These are phyloP conservation scores for Heliconius cydno DNA, from an alignment of 2,888 invertebrate genomes.

Conservation along the genomic window DNA sequence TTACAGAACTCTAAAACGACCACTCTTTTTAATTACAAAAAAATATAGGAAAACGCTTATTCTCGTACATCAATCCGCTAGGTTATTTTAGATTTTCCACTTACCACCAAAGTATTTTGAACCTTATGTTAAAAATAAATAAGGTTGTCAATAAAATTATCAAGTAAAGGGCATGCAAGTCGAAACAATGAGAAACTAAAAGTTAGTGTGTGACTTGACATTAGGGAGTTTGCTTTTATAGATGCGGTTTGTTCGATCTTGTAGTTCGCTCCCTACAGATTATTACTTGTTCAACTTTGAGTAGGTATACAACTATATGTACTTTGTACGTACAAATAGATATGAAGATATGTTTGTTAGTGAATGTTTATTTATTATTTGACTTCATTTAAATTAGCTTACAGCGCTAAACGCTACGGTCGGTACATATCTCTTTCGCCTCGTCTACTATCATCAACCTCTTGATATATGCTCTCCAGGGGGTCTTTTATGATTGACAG, in stretches of 20 bases:
- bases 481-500: neutral
- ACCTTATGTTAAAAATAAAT: neutral
- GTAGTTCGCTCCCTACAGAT: slow-evolving; percentile 36
- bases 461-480: too few relatives aligned
- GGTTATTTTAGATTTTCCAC: neutral
- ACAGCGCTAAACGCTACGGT: too few relatives aligned
- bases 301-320: neutral
- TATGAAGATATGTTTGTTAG: neutral
- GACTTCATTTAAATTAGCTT: too few relatives aligned
- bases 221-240: slow-evolving; percentile 46
- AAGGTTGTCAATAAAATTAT: neutral
- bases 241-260: slow-evolving; percentile 44
- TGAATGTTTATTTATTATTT: neutral
- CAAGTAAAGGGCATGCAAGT: slow-evolving; percentile 27
- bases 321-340: neutral
- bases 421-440: too few relatives aligned
- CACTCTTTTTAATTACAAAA: neutral
- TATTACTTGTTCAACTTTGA: slow-evolving; percentile 29
- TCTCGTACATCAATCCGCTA: slow-evolving; percentile 10
- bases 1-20: neutral
- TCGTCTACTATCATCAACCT: too few relatives aligned
- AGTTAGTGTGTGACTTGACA: slow-evolving; percentile 48
- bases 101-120: neutral
- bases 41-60: slow-evolving; percentile 7
- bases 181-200: slow-evolving; percentile 47